These are phyloP conservation scores for Calcarius ornatus DNA, from an alignment of 2,113 vertebrate species.

Conservation along the genomic window DNA sequence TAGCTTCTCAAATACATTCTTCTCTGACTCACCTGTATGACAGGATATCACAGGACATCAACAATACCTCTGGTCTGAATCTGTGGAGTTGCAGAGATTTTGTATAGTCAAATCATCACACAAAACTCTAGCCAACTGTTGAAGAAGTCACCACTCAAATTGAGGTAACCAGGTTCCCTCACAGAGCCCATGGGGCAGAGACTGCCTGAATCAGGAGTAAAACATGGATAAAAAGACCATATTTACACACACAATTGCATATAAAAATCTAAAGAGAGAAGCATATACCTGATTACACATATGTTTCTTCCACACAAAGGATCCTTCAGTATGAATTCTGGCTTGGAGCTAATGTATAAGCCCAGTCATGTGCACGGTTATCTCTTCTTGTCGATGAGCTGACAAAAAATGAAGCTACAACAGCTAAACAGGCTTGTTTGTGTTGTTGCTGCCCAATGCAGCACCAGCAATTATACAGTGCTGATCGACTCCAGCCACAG, in stretches of 20 bases:
- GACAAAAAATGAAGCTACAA: background rate
- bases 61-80: background rate
- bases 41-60: background rate
- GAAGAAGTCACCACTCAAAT: background rate
- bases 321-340: background rate
- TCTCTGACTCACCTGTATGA: background rate
- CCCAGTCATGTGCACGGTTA: background rate
- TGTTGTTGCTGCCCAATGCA: background rate
- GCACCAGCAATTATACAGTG: background rate
- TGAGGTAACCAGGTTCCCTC: background rate
- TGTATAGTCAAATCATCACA: background rate
- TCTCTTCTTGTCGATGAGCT: background rate
- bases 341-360: background rate
- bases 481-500: background rate
- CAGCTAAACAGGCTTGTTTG: background rate
- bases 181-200: background rate
- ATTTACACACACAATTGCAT: background rate
- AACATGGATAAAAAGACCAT: background rate
- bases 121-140: background rate
- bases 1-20: background rate
- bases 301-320: background rate
- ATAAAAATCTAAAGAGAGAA: background rate
- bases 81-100: background rate
- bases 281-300: background rate
- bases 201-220: background rate